Evolutionary conservation across 2,113 vertebrate species (phyloP).

Genomic region (Macrotus californicus): DNA sequence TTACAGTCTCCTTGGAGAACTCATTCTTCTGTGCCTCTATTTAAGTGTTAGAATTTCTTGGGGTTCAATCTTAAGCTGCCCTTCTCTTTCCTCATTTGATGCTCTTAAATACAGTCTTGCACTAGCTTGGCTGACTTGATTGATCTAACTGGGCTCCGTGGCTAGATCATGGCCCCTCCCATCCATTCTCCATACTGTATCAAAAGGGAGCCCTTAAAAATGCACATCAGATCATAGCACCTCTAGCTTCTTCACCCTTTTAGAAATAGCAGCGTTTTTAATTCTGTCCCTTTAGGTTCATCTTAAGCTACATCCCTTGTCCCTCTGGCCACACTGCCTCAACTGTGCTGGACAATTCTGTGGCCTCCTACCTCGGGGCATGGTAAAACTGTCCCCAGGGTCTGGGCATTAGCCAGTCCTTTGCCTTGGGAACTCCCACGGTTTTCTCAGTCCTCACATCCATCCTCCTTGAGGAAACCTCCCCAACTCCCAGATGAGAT

Average conservation of each 20-base stretch:
- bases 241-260: neutral
- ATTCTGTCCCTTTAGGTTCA: fast-evolving
- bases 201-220: neutral
- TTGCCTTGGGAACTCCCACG: fast-evolving
- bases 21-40: neutral
- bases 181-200: neutral
- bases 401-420: neutral
- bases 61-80: neutral
- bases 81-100: neutral
- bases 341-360: neutral
- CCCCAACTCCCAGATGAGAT: neutral
- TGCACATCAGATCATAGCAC: neutral
- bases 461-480: neutral
- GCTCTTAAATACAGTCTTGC: neutral
- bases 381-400: neutral
- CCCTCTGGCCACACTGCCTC: no score
- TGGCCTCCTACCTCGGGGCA: neutral
- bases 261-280: neutral
- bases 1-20: neutral
- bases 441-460: neutral
- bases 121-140: neutral
- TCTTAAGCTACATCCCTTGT: neutral
- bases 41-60: neutral
- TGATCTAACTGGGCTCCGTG: neutral
- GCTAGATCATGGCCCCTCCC: neutral